phyloP scores from a whole-genome alignment of 2,113 vertebrate species.

The Labeo rohita region DNA sequence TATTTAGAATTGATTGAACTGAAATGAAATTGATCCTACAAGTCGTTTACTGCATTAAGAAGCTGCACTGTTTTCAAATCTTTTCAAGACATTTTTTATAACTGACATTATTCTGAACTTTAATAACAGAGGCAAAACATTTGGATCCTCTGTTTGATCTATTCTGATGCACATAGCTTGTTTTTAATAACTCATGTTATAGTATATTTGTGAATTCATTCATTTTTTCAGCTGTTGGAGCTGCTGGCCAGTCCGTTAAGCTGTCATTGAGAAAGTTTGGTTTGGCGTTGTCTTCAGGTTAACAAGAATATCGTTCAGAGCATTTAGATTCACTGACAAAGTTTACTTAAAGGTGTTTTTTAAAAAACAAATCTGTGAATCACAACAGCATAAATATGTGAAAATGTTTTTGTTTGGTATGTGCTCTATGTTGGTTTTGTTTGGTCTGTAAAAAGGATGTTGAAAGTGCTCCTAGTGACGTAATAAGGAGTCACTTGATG shows the following conservation, averaged over 20 bases:
- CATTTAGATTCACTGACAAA: background rate
- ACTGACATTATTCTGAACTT: slow-evolving; percentile 10
- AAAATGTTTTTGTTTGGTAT: background rate
- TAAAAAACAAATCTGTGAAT: background rate
- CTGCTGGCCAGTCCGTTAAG: slow-evolving; percentile 73
- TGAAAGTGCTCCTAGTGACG: background rate
- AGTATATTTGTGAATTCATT: slow-evolving; percentile 38
- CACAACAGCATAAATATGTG: background rate
- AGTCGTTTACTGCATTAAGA: no score
- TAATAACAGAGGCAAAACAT: background rate
- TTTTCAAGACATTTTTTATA: background rate
- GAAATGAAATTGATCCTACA: no score
- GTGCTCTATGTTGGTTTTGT: slow-evolving; percentile 25
- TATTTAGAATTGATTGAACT: no score
- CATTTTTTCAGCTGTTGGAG: slow-evolving; percentile 54
- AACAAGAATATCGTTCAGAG: background rate
- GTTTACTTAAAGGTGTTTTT: background rate
- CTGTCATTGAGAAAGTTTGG: slow-evolving; percentile 29
- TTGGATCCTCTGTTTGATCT: background rate
- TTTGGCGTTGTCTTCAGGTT: slow-evolving; percentile 12
- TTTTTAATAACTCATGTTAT: slow-evolving; percentile 41
- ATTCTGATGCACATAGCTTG: slow-evolving; percentile 42
- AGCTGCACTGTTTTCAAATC: background rate
- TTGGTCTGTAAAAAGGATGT: background rate
- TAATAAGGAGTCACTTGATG: slow-evolving; percentile 25